Conservation (phyloP, 2,888 invertebrate species). For the Tipula vernalis region DNA sequence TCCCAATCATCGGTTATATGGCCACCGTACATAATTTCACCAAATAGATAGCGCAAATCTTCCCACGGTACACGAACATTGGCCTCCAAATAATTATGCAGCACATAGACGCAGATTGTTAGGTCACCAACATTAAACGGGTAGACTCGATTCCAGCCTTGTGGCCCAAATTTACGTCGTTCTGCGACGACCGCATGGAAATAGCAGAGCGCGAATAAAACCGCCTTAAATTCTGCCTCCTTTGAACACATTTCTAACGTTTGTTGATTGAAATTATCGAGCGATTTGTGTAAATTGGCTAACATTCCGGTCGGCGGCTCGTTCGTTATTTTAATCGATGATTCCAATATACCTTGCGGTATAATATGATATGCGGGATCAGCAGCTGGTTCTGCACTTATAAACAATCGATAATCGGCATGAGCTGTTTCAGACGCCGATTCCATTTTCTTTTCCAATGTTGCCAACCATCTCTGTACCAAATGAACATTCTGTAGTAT, state of each 20-base stretch:
- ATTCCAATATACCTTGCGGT: slow-evolving; percentile 79
- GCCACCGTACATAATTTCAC: slow-evolving; percentile 96
- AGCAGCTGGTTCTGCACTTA: slow-evolving; percentile 78
- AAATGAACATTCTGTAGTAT: slow-evolving; percentile 88
- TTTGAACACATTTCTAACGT: slow-evolving; percentile 85
- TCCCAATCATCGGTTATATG: slow-evolving; percentile 98
- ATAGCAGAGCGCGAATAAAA: slow-evolving; percentile 81
- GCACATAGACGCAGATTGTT: slow-evolving; percentile 82
- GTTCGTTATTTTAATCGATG: slow-evolving; percentile 90
- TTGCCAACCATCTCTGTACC: slow-evolving; percentile 78
- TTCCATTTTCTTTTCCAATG: slow-evolving; percentile 84
- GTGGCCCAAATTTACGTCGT: slow-evolving; percentile 63
- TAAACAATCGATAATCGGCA: slow-evolving; percentile 53
- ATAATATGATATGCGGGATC: slow-evolving; percentile 53
- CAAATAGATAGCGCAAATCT: slow-evolving; percentile 85
- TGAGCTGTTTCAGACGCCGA: slow-evolving; percentile 56
- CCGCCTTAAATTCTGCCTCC: slow-evolving; percentile 84
- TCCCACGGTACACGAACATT: slow-evolving; percentile 87
- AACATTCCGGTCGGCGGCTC: slow-evolving; percentile 92
- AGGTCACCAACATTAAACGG: slow-evolving; percentile 77
- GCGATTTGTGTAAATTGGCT: slow-evolving; percentile 84
- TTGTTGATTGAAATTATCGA: slow-evolving; percentile 87
- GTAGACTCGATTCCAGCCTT: slow-evolving; percentile 44
- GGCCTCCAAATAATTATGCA: slow-evolving; percentile 83
- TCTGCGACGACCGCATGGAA: slow-evolving; percentile 93